These are phyloP conservation scores for Australoheros facetus DNA, from an alignment of 2,797 vertebrate species.

Conservation along the genomic window DNA sequence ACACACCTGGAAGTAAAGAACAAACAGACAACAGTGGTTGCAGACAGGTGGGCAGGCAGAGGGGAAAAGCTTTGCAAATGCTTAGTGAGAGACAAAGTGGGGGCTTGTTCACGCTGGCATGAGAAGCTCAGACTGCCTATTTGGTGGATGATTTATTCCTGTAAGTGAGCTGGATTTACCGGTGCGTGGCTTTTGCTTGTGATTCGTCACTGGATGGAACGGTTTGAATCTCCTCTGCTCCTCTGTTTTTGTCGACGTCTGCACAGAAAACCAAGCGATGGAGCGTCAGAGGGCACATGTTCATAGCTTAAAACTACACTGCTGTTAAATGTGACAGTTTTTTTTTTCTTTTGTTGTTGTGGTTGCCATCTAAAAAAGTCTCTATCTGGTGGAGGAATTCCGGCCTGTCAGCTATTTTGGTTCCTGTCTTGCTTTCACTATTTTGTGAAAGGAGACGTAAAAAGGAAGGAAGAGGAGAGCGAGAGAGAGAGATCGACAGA, in stretches of 20 bases:
- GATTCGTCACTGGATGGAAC: slow-evolving; percentile 7
- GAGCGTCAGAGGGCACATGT: neutral
- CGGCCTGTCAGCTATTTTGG: slow-evolving; percentile 72
- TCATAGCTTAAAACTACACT: slow-evolving; percentile 1
- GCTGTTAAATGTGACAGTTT: neutral
- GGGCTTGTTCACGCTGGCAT: neutral
- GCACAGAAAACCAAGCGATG: neutral
- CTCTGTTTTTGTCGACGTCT: neutral
- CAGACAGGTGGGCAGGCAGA: slow-evolving; percentile 49
- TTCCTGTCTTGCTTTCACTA: slow-evolving; percentile 83
- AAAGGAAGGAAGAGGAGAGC: slow-evolving; percentile 82
- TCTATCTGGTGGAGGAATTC: slow-evolving; percentile 62
- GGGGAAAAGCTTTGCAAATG: slow-evolving; percentile 14
- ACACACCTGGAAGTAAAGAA: slow-evolving; percentile 64
- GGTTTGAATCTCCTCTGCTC: neutral
- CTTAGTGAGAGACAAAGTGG: neutral
- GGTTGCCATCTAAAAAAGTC: slow-evolving; percentile 9
- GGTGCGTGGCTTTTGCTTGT: slow-evolving; percentile 4
- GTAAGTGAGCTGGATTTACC: slow-evolving; percentile 5
- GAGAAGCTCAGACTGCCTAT: neutral
- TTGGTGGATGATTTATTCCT: slow-evolving; percentile 6
- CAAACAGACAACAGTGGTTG: slow-evolving; percentile 17
- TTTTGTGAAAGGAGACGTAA: slow-evolving; percentile 85
- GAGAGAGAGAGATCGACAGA: slow-evolving; percentile 55
- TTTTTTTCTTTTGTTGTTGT: slow-evolving; percentile 15